A percentile compares a stretch with the other conserved stretches of the same genome.
These are phyloP conservation scores for Temnothorax rugatulus DNA, from an alignment of 2,888 invertebrate genomes.

Conservation along the genomic window DNA sequence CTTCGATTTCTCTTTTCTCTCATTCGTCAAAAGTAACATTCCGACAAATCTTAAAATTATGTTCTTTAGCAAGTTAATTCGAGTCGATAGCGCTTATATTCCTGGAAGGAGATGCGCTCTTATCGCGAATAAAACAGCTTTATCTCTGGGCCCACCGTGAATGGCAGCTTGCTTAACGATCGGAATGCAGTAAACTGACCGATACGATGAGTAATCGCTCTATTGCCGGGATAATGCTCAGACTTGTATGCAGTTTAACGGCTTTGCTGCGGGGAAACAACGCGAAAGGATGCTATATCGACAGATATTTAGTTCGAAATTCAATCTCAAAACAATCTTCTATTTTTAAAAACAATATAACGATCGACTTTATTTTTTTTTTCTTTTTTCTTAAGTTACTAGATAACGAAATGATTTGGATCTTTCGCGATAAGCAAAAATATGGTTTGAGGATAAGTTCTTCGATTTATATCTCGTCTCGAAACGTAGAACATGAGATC, in stretches of 20 bases:
- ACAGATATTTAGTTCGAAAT: background rate
- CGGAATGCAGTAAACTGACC: conserved; percentile 22
- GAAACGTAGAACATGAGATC: background rate
- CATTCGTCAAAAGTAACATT: background rate
- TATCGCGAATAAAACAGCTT: conserved; percentile 19
- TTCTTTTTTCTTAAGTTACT: background rate
- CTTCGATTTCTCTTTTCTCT: background rate
- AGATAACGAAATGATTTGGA: background rate
- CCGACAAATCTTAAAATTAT: background rate
- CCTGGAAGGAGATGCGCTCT: conserved; percentile 5
- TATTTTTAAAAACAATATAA: background rate
- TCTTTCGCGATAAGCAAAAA: background rate
- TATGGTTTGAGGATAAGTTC: background rate
- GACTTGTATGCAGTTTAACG: background rate
- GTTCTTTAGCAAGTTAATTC: background rate
- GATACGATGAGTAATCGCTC: conserved; percentile 35
- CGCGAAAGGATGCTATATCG: background rate
- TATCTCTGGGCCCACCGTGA: conserved; percentile 26
- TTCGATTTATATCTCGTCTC: background rate
- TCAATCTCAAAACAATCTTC: background rate
- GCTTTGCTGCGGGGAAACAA: background rate
- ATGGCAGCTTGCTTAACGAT: conserved; percentile 16
- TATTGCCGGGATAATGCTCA: background rate
- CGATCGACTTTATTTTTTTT: background rate
- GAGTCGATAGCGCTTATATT: conserved; percentile 1